Percentiles rank a stretch among this genome's conserved stretches.
These are phyloP conservation scores for Lepilemur septentrionalis DNA, from an alignment of 2,797 vertebrate species.

Conservation along the genomic window DNA sequence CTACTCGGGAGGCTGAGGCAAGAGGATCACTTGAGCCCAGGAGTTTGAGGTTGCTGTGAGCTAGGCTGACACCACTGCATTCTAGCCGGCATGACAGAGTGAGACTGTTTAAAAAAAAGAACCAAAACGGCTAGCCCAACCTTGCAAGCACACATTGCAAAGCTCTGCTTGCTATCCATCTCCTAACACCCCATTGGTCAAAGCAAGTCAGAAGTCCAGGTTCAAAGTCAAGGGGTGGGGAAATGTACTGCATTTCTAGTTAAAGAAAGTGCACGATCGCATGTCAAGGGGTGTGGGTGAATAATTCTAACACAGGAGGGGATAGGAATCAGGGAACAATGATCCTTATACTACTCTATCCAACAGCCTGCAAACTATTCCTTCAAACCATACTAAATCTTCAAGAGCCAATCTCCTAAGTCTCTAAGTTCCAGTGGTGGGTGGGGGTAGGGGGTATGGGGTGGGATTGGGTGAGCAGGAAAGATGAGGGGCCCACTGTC, in stretches of 20 bases:
- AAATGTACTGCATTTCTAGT: not conserved
- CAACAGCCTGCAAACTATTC: not conserved
- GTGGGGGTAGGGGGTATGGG: not conserved
- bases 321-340: not conserved
- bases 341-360: not conserved
- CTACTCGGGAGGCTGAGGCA: not conserved
- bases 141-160: not conserved
- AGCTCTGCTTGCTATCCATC: not conserved
- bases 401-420: not conserved
- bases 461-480: not conserved
- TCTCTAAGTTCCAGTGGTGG: not conserved
- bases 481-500: not conserved
- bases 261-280: not conserved
- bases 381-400: not conserved
- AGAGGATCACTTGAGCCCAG: not conserved
- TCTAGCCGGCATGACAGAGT: no score
- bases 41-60: not conserved
- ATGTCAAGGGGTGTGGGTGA: not conserved
- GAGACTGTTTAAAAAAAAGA: not conserved
- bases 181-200: not conserved
- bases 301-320: not conserved
- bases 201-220: not conserved
- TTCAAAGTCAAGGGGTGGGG: not conserved
- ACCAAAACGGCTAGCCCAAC: no score
- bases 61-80: not conserved